Evolutionary conservation across 2,888 invertebrate genomes (phyloP).

Genomic region (Agrochola litura): DNA sequence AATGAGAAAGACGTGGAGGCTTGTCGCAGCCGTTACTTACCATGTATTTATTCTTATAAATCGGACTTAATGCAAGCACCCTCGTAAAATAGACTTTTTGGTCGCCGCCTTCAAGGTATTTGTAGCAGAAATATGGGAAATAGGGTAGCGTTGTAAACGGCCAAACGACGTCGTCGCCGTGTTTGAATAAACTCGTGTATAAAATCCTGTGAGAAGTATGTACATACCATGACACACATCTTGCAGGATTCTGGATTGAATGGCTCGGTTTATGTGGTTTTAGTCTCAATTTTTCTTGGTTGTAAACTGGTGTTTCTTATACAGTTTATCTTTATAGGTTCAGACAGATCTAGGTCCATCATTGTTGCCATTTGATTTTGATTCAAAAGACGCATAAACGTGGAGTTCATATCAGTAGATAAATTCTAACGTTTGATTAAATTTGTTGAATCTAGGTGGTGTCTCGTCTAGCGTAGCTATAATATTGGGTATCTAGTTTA

Average conservation of each 20-base stretch:
- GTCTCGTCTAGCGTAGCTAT: not conserved
- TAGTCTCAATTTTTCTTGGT: conserved; percentile 15
- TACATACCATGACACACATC: conserved; percentile 22
- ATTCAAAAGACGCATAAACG: conserved; percentile 15
- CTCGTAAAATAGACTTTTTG: conserved; percentile 78
- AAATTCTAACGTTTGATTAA: conserved; percentile 45
- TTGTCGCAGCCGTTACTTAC: conserved; percentile 71
- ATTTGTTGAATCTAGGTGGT: conserved; percentile 9
- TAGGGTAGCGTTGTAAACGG: conserved; percentile 60
- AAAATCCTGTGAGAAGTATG: conserved; percentile 29
- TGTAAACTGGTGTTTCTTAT: conserved; percentile 14
- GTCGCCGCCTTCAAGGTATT: conserved; percentile 68
- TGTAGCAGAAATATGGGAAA: conserved; percentile 69
- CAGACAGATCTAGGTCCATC: conserved; percentile 19
- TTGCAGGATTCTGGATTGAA: conserved; percentile 27
- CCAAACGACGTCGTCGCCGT: conserved; percentile 29
- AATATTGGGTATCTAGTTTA: not conserved
- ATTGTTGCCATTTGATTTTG: conserved; percentile 4
- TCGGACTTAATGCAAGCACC: conserved; percentile 77
- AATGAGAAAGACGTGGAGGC: conserved; percentile 67
- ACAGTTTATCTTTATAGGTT: conserved; percentile 30
- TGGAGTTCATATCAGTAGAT: conserved; percentile 14
- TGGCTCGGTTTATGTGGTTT: conserved; percentile 12
- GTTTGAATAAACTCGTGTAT: conserved; percentile 53
- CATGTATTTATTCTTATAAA: conserved; percentile 81